Conservation (phyloP, 1,140 invertebrate species). For the Yoshiicerus persimilis region DNA sequence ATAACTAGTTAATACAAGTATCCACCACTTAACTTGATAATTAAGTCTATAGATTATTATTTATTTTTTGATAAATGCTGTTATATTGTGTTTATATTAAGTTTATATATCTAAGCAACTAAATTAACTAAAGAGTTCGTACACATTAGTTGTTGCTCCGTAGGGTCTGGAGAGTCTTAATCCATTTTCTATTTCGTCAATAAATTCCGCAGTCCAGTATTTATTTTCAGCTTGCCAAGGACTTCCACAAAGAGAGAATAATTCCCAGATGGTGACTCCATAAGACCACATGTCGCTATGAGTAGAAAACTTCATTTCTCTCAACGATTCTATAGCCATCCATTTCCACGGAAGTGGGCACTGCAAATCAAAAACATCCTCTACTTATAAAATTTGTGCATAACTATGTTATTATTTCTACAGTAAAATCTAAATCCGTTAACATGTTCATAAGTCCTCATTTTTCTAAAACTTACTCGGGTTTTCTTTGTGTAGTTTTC, state of each 20-base stretch:
- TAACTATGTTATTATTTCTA: too few relatives aligned
- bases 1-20: too few relatives aligned
- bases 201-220: neutral
- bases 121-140: neutral
- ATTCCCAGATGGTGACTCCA: slow-evolving; percentile 52
- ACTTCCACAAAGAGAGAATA: neutral
- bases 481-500: slow-evolving; percentile 1
- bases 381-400: too few relatives aligned
- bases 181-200: neutral
- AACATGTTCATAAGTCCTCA: too few relatives aligned
- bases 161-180: neutral
- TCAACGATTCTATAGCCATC: slow-evolving; percentile 59
- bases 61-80: too few relatives aligned
- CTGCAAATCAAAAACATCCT: too few relatives aligned
- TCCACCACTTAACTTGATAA: too few relatives aligned
- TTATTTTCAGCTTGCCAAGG: neutral
- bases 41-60: too few relatives aligned
- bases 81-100: too few relatives aligned
- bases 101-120: too few relatives aligned
- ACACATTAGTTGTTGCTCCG: neutral
- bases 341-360: slow-evolving; percentile 56
- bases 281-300: slow-evolving; percentile 59
- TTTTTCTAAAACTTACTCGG: neutral
- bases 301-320: slow-evolving; percentile 55
- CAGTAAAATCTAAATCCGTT: too few relatives aligned